phyloP scores from a whole-genome alignment of 2,888 invertebrate species.

The Flexamia atlantica region DNA sequence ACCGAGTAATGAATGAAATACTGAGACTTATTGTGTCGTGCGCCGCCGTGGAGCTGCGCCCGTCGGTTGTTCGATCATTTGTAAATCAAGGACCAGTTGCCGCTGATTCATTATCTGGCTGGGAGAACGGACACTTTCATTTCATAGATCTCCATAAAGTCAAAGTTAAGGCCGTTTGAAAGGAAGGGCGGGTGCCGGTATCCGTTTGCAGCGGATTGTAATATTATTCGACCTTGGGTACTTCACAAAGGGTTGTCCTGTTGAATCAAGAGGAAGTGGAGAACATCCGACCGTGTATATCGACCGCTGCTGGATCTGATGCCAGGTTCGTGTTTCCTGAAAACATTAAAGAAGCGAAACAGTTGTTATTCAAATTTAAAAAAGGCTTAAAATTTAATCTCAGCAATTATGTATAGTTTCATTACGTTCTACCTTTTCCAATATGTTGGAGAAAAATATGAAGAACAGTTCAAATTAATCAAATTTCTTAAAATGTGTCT shows the following conservation, averaged over 20 bases:
- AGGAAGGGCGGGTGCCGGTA: conserved; percentile 16
- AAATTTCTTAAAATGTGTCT: no score
- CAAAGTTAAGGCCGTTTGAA: conserved; percentile 56
- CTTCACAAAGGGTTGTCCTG: neutral
- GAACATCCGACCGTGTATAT: no score
- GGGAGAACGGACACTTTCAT: conserved; percentile 34
- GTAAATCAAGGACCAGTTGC: conserved; percentile 38
- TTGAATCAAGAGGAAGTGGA: conserved; percentile 4
- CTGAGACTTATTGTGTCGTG: neutral
- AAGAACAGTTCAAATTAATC: no score
- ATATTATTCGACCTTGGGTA: conserved; percentile 15
- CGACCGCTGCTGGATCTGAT: no score
- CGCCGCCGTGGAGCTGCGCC: neutral
- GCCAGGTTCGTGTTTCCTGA: no score
- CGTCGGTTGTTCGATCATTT: conserved; percentile 21
- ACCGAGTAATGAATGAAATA: neutral
- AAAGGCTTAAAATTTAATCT: no score
- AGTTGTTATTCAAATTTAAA: no score
- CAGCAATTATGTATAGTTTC: no score
- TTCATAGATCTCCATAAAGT: conserved; percentile 36
- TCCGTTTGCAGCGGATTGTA: conserved; percentile 42
- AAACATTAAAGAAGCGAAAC: no score
- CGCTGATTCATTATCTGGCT: conserved; percentile 3
- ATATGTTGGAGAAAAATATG: no score
- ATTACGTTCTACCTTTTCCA: no score